Evolutionary conservation across 2,888 invertebrate genomes (phyloP), one percentile per base, ranked within the genome.

Genomic region (Drosophila kambysellisi): DNA sequence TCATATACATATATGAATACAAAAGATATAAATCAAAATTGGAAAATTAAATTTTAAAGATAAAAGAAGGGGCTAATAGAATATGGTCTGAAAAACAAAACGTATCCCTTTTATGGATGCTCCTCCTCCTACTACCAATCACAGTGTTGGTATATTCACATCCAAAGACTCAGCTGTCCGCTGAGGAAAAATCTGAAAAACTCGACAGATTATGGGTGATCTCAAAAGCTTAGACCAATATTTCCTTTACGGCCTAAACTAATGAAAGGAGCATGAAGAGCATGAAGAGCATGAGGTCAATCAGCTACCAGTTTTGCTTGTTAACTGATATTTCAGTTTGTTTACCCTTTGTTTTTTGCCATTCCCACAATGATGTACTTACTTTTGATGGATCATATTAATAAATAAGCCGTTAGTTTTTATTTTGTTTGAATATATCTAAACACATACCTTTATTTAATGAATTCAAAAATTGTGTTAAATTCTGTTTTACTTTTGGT

Each of bases 371-470:
- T 33, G 2, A 25, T 46, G 15, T 29, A 39, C 59, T 58, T 62
- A 58, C 62, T 11, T 25, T 11, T 9, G 2, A 0, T 8, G 2
- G 7, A 4, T 17, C 20, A 30, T 15, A 9, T 41, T n/a, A 25
- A 3, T 50, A 35, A 79, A 73, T 41, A 56, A 81, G 73, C 29
- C 46, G 15, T 9, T 41, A 33, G 17, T 41, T 48, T 53, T 69
- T 71, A 73, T 86, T 84, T 91, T 88, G 90, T 86, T 91, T 89
- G 90, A 89, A 91, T 92, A 90, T 92, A 92, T 90, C 91, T 91
- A 92, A 91, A 91, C 91, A 91, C 92, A 92, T 91, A 91, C 89
- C 91, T 92, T 91, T 92, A 91, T 92, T 91, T 91, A 91, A 91
- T 91, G 89, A 89, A 91, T 83, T 91, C 91, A 90, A 91, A 89